Conservation (phyloP, 2,113 vertebrate genomes). For the zebrafish (Danio rerio) region DNA sequence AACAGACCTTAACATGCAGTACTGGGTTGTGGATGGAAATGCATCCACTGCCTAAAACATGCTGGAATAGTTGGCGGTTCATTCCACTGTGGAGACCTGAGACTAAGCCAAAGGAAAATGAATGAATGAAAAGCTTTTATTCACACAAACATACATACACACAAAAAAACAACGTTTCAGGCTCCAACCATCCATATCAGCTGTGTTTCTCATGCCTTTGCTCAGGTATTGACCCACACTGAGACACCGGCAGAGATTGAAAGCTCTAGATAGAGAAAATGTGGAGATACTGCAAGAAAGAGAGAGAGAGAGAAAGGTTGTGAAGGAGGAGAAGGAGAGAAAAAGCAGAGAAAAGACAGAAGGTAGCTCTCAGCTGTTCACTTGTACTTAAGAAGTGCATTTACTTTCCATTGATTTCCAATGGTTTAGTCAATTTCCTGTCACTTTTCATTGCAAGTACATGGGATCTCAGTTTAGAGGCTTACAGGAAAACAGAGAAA, state of each 20-base stretch:
- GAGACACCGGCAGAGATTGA: constrained; percentile 60
- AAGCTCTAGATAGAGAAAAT: constrained; percentile 52
- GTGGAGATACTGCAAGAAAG: constrained; percentile 77
- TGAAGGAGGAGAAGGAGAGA: constrained; percentile 36
- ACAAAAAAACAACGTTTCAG: constrained; percentile 33
- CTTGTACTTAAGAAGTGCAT: constrained; percentile 99
- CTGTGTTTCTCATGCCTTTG: constrained; percentile 83
- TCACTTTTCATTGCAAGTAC: constrained; percentile 98
- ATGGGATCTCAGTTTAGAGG: constrained; percentile 95
- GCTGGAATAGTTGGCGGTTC: no score
- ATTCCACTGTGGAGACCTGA: no score
- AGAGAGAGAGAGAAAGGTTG: constrained; percentile 64
- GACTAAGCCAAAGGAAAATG: no score
- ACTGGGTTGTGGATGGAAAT: no score
- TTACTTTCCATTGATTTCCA: constrained; percentile 99
- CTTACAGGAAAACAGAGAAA: constrained; percentile 81
- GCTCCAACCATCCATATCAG: constrained; percentile 52
- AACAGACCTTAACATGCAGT: no score
- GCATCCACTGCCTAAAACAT: no score
- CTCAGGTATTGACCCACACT: constrained; percentile 81
- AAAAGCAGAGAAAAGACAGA: constrained; percentile 74
- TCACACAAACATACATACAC: constrained; percentile 16
- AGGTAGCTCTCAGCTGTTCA: constrained; percentile 95
- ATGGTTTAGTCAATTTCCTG: constrained; percentile 97
- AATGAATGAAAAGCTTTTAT: neutral